Conservation (phyloP, 2,797 vertebrate genomes). For the Adelosebastes latens region DNA sequence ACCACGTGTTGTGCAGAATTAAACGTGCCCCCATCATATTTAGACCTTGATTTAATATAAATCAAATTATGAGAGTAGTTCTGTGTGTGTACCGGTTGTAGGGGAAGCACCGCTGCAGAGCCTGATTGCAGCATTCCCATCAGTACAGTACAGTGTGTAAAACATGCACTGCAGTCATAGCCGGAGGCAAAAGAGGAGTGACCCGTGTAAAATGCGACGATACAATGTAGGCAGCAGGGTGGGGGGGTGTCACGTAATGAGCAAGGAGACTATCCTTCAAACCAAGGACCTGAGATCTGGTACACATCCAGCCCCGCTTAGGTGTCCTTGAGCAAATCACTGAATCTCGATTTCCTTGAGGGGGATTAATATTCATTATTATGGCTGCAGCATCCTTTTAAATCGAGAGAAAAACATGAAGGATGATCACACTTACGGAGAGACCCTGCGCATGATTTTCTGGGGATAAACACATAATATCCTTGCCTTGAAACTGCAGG, state of each 20-base stretch:
- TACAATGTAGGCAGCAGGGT: conserved; percentile 11
- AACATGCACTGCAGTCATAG: conserved; percentile 54
- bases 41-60: conserved; percentile 32
- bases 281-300: conserved; percentile 18
- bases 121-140: conserved; percentile 37
- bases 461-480: background rate
- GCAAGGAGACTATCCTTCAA: conserved; percentile 28
- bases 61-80: conserved; percentile 11
- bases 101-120: conserved; percentile 23
- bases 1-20: background rate
- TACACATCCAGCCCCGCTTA: background rate
- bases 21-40: background rate
- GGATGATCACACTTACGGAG: background rate
- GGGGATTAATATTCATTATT: conserved; percentile 25
- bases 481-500: background rate
- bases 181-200: conserved; percentile 42
- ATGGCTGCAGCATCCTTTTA: conserved; percentile 9
- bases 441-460: background rate
- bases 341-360: conserved; percentile 19
- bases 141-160: conserved; percentile 41
- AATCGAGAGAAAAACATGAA: background rate
- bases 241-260: conserved; percentile 12
- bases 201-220: conserved; percentile 42
- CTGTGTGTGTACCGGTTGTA: background rate
- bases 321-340: conserved; percentile 39